A percentile compares a stretch with the other conserved stretches of the same genome.
These are phyloP conservation scores for Spatula versicolor DNA, from an alignment of 2,797 vertebrate genomes.

Conservation along the genomic window DNA sequence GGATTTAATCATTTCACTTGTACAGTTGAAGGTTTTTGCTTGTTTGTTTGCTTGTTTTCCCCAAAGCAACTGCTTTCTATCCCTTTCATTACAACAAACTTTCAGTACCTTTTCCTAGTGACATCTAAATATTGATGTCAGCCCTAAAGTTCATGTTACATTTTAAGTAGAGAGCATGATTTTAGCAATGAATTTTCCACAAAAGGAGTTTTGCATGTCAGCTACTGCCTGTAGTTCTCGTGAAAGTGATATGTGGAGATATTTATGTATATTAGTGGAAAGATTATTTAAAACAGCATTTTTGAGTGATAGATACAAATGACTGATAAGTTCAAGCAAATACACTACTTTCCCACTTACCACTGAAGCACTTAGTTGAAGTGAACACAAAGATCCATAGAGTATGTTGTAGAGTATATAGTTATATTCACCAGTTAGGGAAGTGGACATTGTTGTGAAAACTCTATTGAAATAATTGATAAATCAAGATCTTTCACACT, in stretches of 20 bases:
- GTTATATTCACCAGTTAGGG: neutral
- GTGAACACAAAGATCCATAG: neutral
- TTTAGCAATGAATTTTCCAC: neutral
- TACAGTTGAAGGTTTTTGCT: neutral
- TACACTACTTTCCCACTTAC: neutral
- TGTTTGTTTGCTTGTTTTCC: neutral
- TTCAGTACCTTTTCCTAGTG: neutral
- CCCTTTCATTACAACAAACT: neutral
- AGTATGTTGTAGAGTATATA: neutral
- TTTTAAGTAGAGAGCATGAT: neutral
- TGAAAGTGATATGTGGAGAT: neutral
- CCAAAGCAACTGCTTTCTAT: neutral
- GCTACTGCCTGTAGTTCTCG: neutral
- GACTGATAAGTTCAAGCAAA: neutral
- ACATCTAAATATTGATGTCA: neutral
- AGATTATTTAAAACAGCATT: fast-evolving
- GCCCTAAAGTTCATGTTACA: neutral
- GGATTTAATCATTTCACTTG: neutral
- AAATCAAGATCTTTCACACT: neutral
- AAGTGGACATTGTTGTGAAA: neutral
- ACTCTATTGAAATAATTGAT: neutral
- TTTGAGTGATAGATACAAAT: neutral
- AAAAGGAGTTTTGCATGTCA: neutral
- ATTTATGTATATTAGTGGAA: neutral
- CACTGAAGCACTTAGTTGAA: neutral